These are phyloP conservation scores for Eurystomus glaucurus DNA, from an alignment of 2,797 vertebrate species.

Conservation along the genomic window DNA sequence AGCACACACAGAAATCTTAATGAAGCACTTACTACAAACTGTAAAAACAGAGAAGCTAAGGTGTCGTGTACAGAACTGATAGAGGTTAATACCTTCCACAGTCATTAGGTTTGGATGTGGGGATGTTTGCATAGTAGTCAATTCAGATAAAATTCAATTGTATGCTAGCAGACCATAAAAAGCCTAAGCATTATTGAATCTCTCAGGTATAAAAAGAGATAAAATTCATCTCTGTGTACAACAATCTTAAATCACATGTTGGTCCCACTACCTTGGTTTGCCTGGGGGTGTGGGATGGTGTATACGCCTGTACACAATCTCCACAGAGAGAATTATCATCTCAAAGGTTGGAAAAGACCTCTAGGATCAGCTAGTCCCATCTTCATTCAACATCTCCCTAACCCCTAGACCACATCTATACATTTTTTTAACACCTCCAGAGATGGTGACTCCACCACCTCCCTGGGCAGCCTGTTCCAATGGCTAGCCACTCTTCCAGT, in stretches of 20 bases:
- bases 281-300: rapidly evolving
- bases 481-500: too few species aligned
- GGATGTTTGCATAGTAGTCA: constrained; percentile 29
- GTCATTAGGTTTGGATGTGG: constrained; percentile 23
- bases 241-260: not conserved
- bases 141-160: constrained; percentile 43
- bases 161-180: not conserved
- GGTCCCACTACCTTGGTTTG: not conserved
- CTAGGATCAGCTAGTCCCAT: too few species aligned
- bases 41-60: constrained; percentile 34
- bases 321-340: not conserved
- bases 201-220: not conserved
- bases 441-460: too few species aligned
- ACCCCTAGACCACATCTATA: too few species aligned
- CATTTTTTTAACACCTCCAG: too few species aligned
- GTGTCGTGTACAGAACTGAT: constrained; percentile 2
- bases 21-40: constrained; percentile 37
- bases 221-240: not conserved
- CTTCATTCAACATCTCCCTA: too few species aligned
- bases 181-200: not conserved
- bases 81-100: constrained; percentile 36
- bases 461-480: too few species aligned
- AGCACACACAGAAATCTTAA: constrained; percentile 38
- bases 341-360: not conserved
- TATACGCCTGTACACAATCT: rapidly evolving